Evolutionary conservation across 1,140 invertebrate species (phyloP), one percentile per base, ranked within the genome.

Genomic region (Oryctes rhinoceros): DNA sequence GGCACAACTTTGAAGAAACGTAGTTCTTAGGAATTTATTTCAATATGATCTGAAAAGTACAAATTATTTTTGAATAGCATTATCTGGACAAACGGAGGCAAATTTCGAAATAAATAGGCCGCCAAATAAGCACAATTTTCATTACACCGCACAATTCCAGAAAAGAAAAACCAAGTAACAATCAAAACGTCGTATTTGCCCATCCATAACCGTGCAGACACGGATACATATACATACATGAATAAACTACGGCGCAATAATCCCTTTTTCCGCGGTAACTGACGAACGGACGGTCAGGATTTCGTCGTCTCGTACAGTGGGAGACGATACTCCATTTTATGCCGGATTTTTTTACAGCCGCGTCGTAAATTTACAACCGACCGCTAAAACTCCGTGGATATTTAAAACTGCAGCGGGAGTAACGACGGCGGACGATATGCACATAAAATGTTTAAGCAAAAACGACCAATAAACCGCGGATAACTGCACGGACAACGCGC

Each of bases 361-460:
- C n/a, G 15, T 18, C 5, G n/a, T 59, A 59, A 59, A 59, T 59
- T 59, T 59, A 15, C 18, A 59, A 59, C 53, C 53, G 15, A 59
- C 53, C 53, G n/a, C 15, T 59, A 6, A 59, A 59, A 59, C 53
- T 59, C 53, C 15, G 15, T 18, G 53, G 53, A 59, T 59, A 59
- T 59, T 59, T 59, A 59, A 59, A 59, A 18, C 53, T 59, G n/a
- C 18, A 59, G 15, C 53, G 53, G 15, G n/a, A 59, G n/a, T 18
- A 10, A 10, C 15, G 15, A 7, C 53, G 53, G 15, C 6, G 9
- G 6, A 44, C 24, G 24, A 30, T 30, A 30, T 53, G 13, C 13
- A 59, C 15, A 59, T 59, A n/a, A 59, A 59, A 59, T 59, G 53
- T 59, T 59, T 59, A 59, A 59, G 53, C n/a, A 59, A 59, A 59